Conservation (phyloP, 2,888 invertebrate species). For the Orthosia cruda region DNA sequence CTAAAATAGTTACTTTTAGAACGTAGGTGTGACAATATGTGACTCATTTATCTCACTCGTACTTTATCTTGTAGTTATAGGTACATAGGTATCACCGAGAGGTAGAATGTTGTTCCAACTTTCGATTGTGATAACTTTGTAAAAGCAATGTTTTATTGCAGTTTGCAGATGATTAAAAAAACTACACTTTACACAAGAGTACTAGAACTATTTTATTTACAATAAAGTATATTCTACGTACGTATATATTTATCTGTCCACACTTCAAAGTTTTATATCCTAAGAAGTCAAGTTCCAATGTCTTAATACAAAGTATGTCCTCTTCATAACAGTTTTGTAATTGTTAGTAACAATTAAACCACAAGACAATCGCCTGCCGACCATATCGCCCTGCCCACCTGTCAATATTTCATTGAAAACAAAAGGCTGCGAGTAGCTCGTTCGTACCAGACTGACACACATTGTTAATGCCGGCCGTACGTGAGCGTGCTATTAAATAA, state of each 20-base stretch:
- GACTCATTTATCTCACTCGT: not conserved
- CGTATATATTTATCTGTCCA: too few species aligned
- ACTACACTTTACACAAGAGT: too few species aligned
- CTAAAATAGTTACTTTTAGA: not conserved
- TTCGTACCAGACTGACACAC: constrained; percentile 34
- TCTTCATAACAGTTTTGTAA: constrained; percentile 17
- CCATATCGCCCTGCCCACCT: constrained; percentile 38
- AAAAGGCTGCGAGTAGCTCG: constrained; percentile 27
- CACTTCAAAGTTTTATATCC: too few species aligned
- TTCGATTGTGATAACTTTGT: not conserved
- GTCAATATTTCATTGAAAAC: constrained; percentile 51
- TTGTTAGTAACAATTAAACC: not conserved
- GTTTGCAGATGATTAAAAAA: too few species aligned
- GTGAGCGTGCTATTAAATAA: constrained; percentile 59
- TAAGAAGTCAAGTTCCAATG: too few species aligned
- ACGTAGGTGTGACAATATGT: constrained; percentile 25
- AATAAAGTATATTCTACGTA: too few species aligned
- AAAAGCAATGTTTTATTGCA: too few species aligned
- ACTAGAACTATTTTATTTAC: too few species aligned
- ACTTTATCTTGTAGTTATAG: not conserved
- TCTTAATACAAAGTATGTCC: too few species aligned
- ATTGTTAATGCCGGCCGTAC: constrained; percentile 33
- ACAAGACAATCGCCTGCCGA: constrained; percentile 6
- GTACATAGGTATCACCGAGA: too few species aligned
- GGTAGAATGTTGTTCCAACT: not conserved